These are phyloP conservation scores for Gymnocephalus cernua DNA, from an alignment of 2,113 vertebrate genomes.

Conservation along the genomic window DNA sequence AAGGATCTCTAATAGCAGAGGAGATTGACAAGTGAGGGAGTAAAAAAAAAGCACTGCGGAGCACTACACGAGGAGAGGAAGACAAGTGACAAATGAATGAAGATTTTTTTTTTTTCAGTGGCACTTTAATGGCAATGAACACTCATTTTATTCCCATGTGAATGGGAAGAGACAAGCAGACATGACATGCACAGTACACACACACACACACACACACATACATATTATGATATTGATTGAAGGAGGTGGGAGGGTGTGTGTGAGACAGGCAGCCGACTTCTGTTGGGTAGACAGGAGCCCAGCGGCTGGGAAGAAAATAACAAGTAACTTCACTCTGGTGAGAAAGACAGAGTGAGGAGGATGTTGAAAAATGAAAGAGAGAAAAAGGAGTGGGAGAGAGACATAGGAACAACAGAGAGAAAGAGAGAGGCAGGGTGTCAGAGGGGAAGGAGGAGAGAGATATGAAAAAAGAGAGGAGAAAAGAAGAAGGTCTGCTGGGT, in stretches of 20 bases:
- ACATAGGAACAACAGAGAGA: slow-evolving; percentile 6
- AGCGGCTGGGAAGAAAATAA: slow-evolving; percentile 50
- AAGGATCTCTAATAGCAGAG: slow-evolving; percentile 44
- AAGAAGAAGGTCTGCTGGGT: slow-evolving; percentile 77
- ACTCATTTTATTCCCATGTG: slow-evolving; percentile 46
- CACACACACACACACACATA: not conserved
- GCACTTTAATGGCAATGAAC: slow-evolving; percentile 59
- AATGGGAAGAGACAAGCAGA: slow-evolving; percentile 26
- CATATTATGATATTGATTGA: slow-evolving; percentile 30
- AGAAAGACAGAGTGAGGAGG: slow-evolving; percentile 19
- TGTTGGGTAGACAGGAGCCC: slow-evolving; percentile 40
- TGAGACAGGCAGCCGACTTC: slow-evolving; percentile 37
- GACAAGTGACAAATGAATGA: slow-evolving; percentile 55
- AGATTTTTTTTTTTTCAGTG: slow-evolving; percentile 41
- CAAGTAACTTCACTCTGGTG: slow-evolving; percentile 50
- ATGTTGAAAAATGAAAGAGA: slow-evolving; percentile 14
- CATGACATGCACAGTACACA: slow-evolving; percentile 19
- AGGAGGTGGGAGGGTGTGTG: slow-evolving; percentile 11
- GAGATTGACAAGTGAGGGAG: slow-evolving; percentile 45
- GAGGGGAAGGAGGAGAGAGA: slow-evolving; percentile 33
- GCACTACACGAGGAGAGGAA: not conserved
- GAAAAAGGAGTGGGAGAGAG: slow-evolving; percentile 4
- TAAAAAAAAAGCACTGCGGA: slow-evolving; percentile 21
- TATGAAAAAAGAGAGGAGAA: slow-evolving; percentile 41
- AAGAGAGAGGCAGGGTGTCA: slow-evolving; percentile 7